Conservation (phyloP, 2,113 vertebrate genomes). For the Sisor rabdophorus region DNA sequence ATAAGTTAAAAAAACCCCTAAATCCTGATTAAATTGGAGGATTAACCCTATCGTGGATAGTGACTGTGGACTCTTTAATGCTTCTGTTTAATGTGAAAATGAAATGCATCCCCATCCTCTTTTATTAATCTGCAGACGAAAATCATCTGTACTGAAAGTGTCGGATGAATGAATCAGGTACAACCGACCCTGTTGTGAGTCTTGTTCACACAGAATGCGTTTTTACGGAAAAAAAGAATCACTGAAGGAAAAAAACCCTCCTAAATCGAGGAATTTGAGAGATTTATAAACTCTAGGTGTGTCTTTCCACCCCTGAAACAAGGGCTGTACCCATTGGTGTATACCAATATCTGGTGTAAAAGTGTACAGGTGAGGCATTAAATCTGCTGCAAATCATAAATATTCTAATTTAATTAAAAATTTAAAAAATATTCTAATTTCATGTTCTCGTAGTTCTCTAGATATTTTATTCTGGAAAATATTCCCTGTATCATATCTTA, state of each 20-base stretch:
- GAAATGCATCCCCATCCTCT: background rate
- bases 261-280: background rate
- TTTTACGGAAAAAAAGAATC: background rate
- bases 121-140: background rate
- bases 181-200: background rate
- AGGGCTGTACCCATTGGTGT: background rate
- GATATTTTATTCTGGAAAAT: background rate
- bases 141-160: background rate
- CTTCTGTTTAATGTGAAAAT: background rate
- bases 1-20: too few relatives aligned
- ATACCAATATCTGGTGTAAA: too few relatives aligned
- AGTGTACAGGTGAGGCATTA: background rate
- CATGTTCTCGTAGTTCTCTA: too few relatives aligned
- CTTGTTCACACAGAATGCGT: background rate
- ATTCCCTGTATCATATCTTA: background rate
- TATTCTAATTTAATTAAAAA: too few relatives aligned
- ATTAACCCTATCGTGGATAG: slow-evolving; percentile 6
- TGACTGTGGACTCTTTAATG: background rate
- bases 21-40: background rate
- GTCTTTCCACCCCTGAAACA: background rate
- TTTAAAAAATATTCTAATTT: too few relatives aligned
- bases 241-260: background rate
- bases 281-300: background rate
- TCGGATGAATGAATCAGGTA: background rate
- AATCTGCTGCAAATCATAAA: background rate